Evolutionary conservation across 1,140 invertebrate genomes (phyloP).

Genomic region (Apis cerana): DNA sequence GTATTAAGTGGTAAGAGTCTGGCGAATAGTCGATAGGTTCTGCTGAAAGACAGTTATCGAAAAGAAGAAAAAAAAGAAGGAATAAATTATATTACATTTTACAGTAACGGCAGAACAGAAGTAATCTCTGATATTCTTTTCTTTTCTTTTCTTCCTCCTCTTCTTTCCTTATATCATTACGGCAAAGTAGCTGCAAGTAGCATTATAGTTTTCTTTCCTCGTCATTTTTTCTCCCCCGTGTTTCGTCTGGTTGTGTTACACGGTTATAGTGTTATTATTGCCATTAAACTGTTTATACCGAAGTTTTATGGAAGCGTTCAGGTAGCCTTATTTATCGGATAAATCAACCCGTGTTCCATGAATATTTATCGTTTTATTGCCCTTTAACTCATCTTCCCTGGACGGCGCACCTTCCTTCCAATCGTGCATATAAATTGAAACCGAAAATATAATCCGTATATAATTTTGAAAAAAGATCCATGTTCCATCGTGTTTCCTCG

Average conservation of each 20-base stretch:
- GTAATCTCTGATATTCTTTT: too few relatives aligned
- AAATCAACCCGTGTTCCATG: not conserved
- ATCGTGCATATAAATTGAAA: not conserved
- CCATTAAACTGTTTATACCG: not conserved
- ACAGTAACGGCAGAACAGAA: too few relatives aligned
- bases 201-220: not conserved
- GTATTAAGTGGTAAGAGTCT: not conserved
- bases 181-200: not conserved
- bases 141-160: too few relatives aligned
- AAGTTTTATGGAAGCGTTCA: not conserved
- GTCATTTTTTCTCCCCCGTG: too few relatives aligned
- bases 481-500: not conserved
- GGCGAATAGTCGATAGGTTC: not conserved
- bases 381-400: not conserved
- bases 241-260: not conserved
- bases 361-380: slow-evolving; percentile 3
- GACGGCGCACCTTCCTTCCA: too few relatives aligned
- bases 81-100: too few relatives aligned
- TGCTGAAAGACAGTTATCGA: too few relatives aligned
- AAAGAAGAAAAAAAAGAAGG: not conserved
- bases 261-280: too few relatives aligned
- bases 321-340: not conserved
- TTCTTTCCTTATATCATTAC: not conserved
- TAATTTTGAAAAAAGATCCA: not conserved
- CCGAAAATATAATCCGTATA: not conserved